Evolutionary conservation across 2,888 invertebrate species (phyloP), one percentile per base, ranked within the genome.

Genomic region (Sminthurinus aureus): DNA sequence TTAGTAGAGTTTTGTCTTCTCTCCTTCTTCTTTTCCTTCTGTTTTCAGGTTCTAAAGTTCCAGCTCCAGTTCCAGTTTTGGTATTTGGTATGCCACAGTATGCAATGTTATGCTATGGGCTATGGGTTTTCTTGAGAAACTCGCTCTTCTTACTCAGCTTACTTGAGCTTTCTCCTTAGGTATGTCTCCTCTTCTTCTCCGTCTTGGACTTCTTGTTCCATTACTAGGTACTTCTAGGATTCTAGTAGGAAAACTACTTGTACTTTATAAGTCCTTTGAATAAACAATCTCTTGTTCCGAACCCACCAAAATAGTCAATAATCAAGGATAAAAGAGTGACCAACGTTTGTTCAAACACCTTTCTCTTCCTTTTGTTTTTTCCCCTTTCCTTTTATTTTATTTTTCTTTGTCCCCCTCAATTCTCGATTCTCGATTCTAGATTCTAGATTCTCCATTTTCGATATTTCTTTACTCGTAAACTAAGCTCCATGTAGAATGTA

Each of bases 241-340:
- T n/a, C n/a, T n/a, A n/a, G n/a, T n/a, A n/a, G n/a, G n/a, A n/a
- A n/a, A n/a, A n/a, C n/a, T n/a, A n/a, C n/a, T n/a, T n/a, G n/a
- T 38, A 38, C 38, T 38, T 38, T 38, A 38, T 38, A 38, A 38
- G 38, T 38, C 38, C 38, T 38, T 38, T 38, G 38, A 38, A 38
- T 38, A 38, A 38, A 38, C 38, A 38, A 38, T 38, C 38, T 52
- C 50, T 50, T 71, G 6, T 9, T 71, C 24, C 2, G 24, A 71
- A 71, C 71, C 71, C 71, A 71, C 71, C 8, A 24, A 71, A 71
- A 71, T 71, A 71, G 22, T 71, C 71, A 71, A 71, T 71, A 71
- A 71, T 71, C 71, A 71, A 71, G 24, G 71, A 71, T 24, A 71
- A 71, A 71, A 71, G 71, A 71, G 24, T 71, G 71, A 71, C 71